Evolutionary conservation across 2,888 invertebrate genomes (phyloP).

Genomic region (Lasioglossum zephyrum): DNA sequence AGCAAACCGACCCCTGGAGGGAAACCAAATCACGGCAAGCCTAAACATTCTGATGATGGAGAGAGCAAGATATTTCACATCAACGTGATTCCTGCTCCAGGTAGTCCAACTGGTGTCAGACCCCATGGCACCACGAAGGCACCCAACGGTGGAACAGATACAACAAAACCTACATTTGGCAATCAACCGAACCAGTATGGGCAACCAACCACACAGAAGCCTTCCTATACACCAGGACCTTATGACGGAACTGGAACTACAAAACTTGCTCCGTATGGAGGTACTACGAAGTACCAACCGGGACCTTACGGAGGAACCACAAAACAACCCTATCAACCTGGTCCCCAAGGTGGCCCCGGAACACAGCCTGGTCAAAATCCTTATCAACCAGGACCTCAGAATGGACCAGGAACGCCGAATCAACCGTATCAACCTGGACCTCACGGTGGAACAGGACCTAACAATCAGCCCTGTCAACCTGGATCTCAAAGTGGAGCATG

Average conservation of each 20-base stretch:
- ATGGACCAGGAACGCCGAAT: neutral
- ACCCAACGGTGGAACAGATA: neutral
- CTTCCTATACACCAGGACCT: neutral
- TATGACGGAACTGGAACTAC: neutral
- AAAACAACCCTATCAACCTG: neutral
- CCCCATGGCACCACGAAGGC: neutral
- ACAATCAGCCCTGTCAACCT: neutral
- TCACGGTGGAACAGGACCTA: no score
- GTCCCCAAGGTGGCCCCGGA: neutral
- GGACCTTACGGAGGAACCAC: neutral
- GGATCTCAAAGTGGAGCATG: neutral
- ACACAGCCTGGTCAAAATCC: neutral
- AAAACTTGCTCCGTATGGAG: no score
- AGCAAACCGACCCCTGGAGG: neutral
- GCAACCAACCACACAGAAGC: neutral
- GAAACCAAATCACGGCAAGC: neutral
- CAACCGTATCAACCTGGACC: neutral
- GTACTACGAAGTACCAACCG: neutral
- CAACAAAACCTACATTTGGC: neutral
- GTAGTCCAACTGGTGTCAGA: constrained; percentile 21
- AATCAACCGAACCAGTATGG: neutral
- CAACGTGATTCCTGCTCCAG: constrained; percentile 36
- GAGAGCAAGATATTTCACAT: constrained; percentile 44
- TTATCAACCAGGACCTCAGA: neutral
- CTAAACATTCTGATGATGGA: neutral